Evolutionary conservation across 2,888 invertebrate species (phyloP).

Genomic region (Eupithecia pulchellata): DNA sequence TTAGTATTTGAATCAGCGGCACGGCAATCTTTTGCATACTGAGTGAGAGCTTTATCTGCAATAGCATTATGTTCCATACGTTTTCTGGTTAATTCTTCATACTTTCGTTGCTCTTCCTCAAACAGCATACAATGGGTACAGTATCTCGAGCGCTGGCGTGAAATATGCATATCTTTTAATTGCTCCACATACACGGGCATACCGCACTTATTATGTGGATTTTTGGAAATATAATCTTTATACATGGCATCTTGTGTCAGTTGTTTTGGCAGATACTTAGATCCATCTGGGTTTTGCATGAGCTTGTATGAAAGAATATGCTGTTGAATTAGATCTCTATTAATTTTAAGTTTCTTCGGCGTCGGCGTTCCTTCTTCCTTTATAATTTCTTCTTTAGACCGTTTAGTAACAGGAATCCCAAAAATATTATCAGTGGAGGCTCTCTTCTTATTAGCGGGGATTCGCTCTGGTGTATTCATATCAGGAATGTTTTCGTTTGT

Average conservation of each 20-base stretch:
- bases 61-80: not conserved
- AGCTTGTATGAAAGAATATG: constrained; percentile 14
- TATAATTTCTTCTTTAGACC: not conserved
- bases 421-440: not conserved
- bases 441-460: not conserved
- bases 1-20: not conserved
- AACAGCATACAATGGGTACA: not conserved
- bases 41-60: not conserved
- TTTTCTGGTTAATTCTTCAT: not conserved
- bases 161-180: not conserved
- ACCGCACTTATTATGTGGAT: not conserved
- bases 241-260: constrained; percentile 8
- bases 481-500: not conserved
- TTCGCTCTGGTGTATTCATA: not conserved
- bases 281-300: not conserved
- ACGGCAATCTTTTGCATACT: not conserved
- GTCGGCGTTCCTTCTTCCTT: not conserved
- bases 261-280: constrained; percentile 10
- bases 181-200: not conserved
- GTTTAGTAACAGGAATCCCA: not conserved
- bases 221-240: not conserved
- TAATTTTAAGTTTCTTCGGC: not conserved
- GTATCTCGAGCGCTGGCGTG: not conserved
- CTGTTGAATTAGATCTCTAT: constrained; percentile 5
- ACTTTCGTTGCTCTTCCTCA: not conserved